These are phyloP conservation scores for Apodemus speciosus DNA, from an alignment of 2,113 vertebrate species.

Conservation along the genomic window DNA sequence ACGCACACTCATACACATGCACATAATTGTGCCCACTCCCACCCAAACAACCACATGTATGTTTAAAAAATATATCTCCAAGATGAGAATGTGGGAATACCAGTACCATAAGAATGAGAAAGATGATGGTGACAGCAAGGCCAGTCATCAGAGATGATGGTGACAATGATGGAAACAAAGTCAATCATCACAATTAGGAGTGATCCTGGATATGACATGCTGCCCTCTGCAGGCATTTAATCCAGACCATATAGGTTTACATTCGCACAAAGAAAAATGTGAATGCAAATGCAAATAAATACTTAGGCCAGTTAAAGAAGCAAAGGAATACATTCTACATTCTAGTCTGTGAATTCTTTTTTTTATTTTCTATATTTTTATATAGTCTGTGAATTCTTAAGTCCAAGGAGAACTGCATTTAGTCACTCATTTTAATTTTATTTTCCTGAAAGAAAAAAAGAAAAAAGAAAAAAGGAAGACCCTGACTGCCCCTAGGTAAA, in stretches of 20 bases:
- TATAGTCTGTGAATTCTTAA: conserved; percentile 51
- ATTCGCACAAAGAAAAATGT: not conserved
- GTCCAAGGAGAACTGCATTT: not conserved
- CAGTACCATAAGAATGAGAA: not conserved
- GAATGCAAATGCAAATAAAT: not conserved
- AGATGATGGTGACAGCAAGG: not conserved
- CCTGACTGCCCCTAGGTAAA: not conserved
- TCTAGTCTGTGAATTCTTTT: conserved; percentile 32
- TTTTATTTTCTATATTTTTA: too few species aligned
- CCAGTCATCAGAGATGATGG: not conserved
- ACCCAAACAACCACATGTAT: too few species aligned
- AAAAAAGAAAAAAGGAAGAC: not conserved
- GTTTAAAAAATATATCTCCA: not conserved
- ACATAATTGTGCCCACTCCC: too few species aligned
- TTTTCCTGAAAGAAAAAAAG: not conserved
- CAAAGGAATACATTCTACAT: not conserved
- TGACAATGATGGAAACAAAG: too few species aligned
- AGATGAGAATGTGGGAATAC: not conserved
- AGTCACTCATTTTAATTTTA: not conserved
- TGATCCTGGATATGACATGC: conserved; percentile 17
- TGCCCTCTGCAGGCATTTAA: conserved; percentile 61
- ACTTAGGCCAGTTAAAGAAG: not conserved
- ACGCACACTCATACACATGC: not conserved
- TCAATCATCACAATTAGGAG: not conserved
- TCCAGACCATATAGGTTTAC: conserved; percentile 1